Evolutionary conservation across 2,113 vertebrate species (phyloP).

Genomic region (Pygoscelis adeliae): DNA sequence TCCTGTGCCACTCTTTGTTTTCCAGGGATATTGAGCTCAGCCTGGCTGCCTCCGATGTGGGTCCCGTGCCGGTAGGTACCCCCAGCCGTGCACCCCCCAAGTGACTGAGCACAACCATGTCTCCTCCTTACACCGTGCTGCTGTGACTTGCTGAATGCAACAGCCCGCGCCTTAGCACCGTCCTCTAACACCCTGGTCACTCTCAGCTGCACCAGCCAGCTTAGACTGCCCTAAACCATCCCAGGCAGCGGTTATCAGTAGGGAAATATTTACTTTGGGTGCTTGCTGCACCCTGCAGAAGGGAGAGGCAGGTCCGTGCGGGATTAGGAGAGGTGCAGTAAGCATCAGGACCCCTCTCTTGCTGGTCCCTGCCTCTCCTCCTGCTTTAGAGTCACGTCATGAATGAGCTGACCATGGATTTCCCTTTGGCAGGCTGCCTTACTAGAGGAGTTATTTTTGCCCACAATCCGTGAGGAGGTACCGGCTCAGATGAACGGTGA

Average conservation of each 20-base stretch:
- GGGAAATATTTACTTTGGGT: background rate
- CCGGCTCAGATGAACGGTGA: slow-evolving; percentile 8
- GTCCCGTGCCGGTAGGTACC: slow-evolving; percentile 27
- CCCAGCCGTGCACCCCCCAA: background rate
- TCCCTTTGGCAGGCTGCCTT: background rate
- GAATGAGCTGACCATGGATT: background rate
- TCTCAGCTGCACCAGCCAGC: background rate
- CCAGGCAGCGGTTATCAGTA: accelerated
- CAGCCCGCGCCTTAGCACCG: accelerated
- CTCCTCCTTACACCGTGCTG: background rate
- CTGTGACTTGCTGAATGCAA: background rate
- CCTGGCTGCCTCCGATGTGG: slow-evolving; percentile 36
- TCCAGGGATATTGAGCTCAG: slow-evolving; percentile 16
- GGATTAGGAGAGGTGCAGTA: background rate
- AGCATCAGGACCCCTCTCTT: background rate
- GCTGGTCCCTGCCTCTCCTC: background rate
- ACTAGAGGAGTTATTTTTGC: slow-evolving; percentile 31
- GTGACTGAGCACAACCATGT: accelerated
- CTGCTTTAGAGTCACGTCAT: accelerated
- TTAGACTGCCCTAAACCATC: background rate
- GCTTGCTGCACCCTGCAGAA: background rate
- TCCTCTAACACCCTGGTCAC: background rate
- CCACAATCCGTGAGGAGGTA: background rate
- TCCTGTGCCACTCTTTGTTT: background rate
- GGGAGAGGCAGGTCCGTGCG: accelerated